Evolutionary conservation across 2,888 invertebrate species (phyloP), one percentile per base, ranked within the genome.

Genomic region (Limnephilus marmoratus): DNA sequence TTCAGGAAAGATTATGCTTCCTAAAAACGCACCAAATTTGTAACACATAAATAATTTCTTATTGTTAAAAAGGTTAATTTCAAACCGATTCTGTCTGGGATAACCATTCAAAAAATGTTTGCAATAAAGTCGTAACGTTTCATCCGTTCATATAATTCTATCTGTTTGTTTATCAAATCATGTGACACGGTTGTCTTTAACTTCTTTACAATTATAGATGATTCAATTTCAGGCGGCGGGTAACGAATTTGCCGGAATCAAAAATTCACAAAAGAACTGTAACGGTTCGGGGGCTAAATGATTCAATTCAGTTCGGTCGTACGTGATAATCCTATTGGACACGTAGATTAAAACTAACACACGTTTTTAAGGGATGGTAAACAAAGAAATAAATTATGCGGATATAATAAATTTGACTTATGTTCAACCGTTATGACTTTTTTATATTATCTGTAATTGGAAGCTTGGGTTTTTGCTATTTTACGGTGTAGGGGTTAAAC

Each of bases 281-380:
- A 89, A 89, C 88, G 88, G 88, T 29, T 81, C n/a, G 24, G 88
- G 41, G 80, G 37, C 34, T 12, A 4, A 2, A 5, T 87, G n/a
- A 87, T 49, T 37, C 37, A 83, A 83, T 83, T 83, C 86, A 86
- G 13, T 80, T n/a, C 13, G 88, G 37, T 12, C 34, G 88, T 81
- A 88, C 91, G 91, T 91, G 91, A 41, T 91, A 49, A 91, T 88
- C 91, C 81, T 82, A 91, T 91, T 88, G 88, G 91, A 41, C 88
- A 37, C 68, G 41, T 24, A 88, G 91, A 45, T 91, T 91, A 87
- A 81, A 80, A 37, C 37, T 81, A 88, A 31, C 37, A 37, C 37
- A 80, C 45, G 37, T 37, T 81, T 89, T 81, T 41, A 34, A 88
- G 80, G 37, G 37, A 87, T 85, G 53, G 13, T 89, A 80, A 89